Conservation (phyloP, 2,888 invertebrate species). For the Criorhina ranunculi region DNA sequence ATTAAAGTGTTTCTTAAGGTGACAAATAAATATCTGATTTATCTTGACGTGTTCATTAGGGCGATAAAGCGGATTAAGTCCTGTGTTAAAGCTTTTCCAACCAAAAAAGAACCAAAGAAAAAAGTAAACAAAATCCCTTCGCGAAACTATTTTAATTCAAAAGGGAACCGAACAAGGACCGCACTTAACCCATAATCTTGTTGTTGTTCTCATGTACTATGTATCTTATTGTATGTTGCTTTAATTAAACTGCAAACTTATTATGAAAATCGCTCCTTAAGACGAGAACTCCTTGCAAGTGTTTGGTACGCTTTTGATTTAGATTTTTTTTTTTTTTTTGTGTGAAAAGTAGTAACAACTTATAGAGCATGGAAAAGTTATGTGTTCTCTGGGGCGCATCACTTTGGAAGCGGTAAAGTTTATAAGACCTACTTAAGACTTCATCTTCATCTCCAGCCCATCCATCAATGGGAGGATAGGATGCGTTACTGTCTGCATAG, state of each 20-base stretch:
- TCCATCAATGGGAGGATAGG: slow-evolving; percentile 59
- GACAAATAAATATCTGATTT: slow-evolving; percentile 24
- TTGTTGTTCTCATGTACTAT: slow-evolving; percentile 35
- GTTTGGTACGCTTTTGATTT: slow-evolving; percentile 11
- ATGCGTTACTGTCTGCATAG: slow-evolving; percentile 48
- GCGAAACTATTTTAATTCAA: slow-evolving; percentile 35
- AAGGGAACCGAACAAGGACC: background rate
- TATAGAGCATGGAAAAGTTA: slow-evolving; percentile 57
- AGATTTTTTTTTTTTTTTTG: background rate
- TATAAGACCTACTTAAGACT: slow-evolving; percentile 72
- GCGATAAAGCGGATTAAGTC: slow-evolving; percentile 64
- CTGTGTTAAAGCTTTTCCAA: slow-evolving; percentile 31
- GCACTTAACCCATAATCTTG: slow-evolving; percentile 1
- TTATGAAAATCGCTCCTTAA: slow-evolving; percentile 72
- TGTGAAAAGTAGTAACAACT: slow-evolving; percentile 59
- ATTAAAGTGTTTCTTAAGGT: slow-evolving; percentile 45
- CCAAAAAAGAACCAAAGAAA: background rate
- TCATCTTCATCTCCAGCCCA: slow-evolving; percentile 60
- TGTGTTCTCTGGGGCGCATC: slow-evolving; percentile 40
- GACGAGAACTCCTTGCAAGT: slow-evolving; percentile 51
- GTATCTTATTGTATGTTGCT: slow-evolving; percentile 19
- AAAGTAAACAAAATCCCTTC: slow-evolving; percentile 7
- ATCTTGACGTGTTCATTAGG: slow-evolving; percentile 59
- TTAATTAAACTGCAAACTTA: slow-evolving; percentile 76
- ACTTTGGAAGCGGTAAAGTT: slow-evolving; percentile 67